Evolutionary conservation across 2,888 invertebrate species (phyloP), one percentile per base, ranked within the genome.

Genomic region (Thyatira batis): DNA sequence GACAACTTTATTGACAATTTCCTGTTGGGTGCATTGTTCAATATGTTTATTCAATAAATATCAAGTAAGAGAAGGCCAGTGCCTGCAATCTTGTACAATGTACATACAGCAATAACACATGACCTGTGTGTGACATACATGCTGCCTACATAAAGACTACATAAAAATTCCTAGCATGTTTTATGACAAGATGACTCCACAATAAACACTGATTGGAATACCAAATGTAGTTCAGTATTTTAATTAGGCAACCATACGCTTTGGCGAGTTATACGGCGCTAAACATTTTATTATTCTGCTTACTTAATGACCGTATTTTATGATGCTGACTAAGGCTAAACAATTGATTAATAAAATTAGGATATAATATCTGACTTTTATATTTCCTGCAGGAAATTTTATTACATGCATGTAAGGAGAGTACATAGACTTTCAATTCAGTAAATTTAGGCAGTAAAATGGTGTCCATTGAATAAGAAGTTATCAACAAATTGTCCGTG

Each of bases 1-100:
- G 84, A 78, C 79, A 82, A 75, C 73, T 78, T 88, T 84, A 91
- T 90, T 89, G 87, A 69, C 75, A 73, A 84, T 84, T 85, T 90
- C 90, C 91, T 89, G 90, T 76, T 76, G 70, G 71, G 68, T 55
- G 60, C 77, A 76, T 78, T 79, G 80, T 84, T 78, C 83, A 82
- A 83, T 82, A 82, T 81, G 76, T 76, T 83, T 80, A 83, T 83
- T 81, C 79, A 84, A 86, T 87, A 83, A 82, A 80, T 76, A 78
- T 73, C 63, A 69, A 61, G 68, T 75, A 67, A 69, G 72, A 71
- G 68, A 67, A 60, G 55, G 52, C 52, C 46, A 50, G 56, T 53
- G 45, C 20, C 48, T 23, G 49, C 50, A 49, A 50, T 52, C 51
- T 51, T 57, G 50, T 52, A 51, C 51, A 52, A 51, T 55, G 39